Evolutionary conservation across 92 coral and sea anemone species (phyloP), one percentile per base, ranked within the genome.

Genomic region (Parazoanthus swiftii): DNA sequence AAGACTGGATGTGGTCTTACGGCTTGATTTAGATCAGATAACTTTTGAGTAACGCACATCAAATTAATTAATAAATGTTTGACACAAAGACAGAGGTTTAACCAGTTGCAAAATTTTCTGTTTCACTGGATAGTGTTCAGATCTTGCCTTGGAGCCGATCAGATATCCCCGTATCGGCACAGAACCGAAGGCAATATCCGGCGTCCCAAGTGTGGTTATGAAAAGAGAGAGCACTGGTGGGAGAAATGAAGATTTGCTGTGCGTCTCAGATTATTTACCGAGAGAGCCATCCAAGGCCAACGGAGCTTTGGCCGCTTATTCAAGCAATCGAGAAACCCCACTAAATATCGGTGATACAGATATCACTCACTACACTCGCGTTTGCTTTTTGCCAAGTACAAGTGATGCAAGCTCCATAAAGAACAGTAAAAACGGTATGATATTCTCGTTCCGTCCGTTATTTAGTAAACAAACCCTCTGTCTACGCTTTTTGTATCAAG

Each of bases 371-470:
- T 58, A 9, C 43, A 54, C 18, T 16, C 71, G 85, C n/a, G 43
- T 4, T 33, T 42, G 42, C 59, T 44, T 15, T 35, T 54, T 58
- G 26, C 70, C 44, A 35, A 80, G 5, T 36, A 80, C 26, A 15
- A 80, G 46, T 42, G 85, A 80, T 16, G 15, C 46, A 29, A 54
- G 48, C 67, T 58, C 8, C 33, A 14, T 13, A 54, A 80, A 14
- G 3, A 72, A 4, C 46, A 21, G 50, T 13, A 48, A 80, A 58
- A 80, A 33, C n/a, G 85, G 85, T 80, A 80, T 21, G 85, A 54
- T 54, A 0, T 43, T 18, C 26, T 66, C 4, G 3, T 2, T 14
- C 33, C 15, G 2, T 72, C 68, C 68, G 68, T 63, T 16, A 29
- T 29, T 29, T 29, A 29, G 33, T 29, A 29, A 29, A 29, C 33